Conservation (phyloP, 2,113 vertebrate genomes). For the Lepisosteus osseus region DNA sequence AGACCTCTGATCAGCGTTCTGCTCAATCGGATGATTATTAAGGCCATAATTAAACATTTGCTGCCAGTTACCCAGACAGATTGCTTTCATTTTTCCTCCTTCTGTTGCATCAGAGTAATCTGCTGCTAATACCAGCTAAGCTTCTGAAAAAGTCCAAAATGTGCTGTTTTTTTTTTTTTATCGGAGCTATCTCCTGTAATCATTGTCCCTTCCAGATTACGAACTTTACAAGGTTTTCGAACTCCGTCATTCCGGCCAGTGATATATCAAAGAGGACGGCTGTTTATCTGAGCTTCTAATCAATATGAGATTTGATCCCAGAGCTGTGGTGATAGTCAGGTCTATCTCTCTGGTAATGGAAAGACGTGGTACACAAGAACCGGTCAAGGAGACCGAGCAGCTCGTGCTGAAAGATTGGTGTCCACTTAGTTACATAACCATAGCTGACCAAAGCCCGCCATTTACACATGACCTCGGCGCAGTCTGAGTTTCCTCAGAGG, state of each 20-base stretch:
- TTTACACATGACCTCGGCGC: background rate
- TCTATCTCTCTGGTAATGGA: constrained; percentile 2
- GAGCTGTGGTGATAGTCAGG: constrained; percentile 9
- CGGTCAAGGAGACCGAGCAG: background rate
- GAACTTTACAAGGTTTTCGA: background rate
- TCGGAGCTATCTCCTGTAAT: constrained; percentile 6
- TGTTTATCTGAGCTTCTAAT: constrained; percentile 16
- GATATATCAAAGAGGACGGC: background rate
- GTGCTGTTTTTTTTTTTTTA: background rate
- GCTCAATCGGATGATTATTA: constrained; percentile 1
- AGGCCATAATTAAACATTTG: constrained; percentile 6
- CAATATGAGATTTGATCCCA: background rate
- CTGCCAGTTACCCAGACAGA: constrained; percentile 6
- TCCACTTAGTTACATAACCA: background rate
- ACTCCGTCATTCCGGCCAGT: background rate
- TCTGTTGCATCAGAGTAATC: constrained; percentile 7
- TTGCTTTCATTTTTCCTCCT: constrained; percentile 9
- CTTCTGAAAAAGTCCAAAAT: constrained; percentile 1
- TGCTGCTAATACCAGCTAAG: constrained; percentile 7
- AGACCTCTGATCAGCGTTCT: background rate
- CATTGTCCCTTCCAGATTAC: constrained; percentile 5
- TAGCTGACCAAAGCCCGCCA: background rate
- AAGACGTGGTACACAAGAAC: background rate
- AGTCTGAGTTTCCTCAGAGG: too few relatives aligned
- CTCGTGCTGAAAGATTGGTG: constrained; percentile 1